Evolutionary conservation across 2,113 vertebrate genomes (phyloP).

Genomic region (Hippocampus mohnikei): DNA sequence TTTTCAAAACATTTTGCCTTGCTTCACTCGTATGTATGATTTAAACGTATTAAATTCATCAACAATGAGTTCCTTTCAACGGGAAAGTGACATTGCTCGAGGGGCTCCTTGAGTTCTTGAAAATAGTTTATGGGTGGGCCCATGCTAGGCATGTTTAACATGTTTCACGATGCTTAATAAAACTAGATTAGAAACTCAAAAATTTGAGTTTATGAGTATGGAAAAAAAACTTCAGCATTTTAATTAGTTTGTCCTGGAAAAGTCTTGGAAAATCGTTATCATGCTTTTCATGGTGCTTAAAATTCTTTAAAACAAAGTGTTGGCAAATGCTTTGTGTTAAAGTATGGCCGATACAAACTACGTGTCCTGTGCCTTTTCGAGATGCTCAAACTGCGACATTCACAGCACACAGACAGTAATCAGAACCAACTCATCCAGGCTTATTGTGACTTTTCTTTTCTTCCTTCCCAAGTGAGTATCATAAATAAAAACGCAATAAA

Average conservation of each 20-base stretch:
- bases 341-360: background rate
- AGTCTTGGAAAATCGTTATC: background rate
- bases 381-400: background rate
- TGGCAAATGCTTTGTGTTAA: background rate
- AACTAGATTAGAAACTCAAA: background rate
- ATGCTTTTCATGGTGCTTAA: background rate
- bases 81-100: too few species aligned
- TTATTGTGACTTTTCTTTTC: constrained; percentile 1
- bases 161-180: background rate
- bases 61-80: too few species aligned
- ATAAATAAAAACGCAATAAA: constrained; percentile 13
- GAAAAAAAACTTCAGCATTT: background rate
- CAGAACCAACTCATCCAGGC: background rate
- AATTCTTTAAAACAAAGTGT: background rate
- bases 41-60: too few species aligned
- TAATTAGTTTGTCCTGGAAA: too few species aligned
- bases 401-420: background rate
- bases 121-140: too few species aligned
- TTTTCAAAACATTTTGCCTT: too few species aligned
- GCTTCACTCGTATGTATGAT: too few species aligned
- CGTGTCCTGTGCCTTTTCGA: background rate
- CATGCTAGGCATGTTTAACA: background rate
- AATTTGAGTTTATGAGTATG: background rate
- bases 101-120: too few species aligned
- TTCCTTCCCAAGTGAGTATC: constrained; percentile 3